Evolutionary conservation across 1,140 invertebrate genomes (phyloP).

Genomic region (Bombus breviceps): DNA sequence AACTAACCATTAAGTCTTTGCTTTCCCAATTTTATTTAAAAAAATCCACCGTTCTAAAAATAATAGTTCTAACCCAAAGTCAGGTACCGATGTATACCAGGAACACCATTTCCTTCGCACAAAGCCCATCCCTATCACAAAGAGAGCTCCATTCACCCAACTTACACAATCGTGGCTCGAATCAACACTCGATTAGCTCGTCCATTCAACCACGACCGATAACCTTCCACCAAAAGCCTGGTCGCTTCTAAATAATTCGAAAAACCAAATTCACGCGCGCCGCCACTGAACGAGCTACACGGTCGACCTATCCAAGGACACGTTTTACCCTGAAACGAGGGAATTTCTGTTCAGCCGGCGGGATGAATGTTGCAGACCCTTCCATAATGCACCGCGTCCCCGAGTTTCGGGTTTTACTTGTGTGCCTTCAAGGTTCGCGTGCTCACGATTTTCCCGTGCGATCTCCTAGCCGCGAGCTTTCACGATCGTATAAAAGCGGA

Average conservation of each 20-base stretch:
- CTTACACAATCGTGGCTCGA: neutral
- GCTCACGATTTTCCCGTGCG: neutral
- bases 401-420: neutral
- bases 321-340: neutral
- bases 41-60: too few species aligned
- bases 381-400: constrained; percentile 17
- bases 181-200: constrained; percentile 7
- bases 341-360: constrained; percentile 20
- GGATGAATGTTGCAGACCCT: constrained; percentile 27
- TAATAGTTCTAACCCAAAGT: neutral
- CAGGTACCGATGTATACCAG: neutral
- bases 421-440: too few species aligned
- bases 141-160: neutral
- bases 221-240: neutral
- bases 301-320: neutral
- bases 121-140: neutral
- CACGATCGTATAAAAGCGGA: neutral
- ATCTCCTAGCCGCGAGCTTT: neutral
- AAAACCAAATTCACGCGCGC: neutral
- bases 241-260: constrained; percentile 20
- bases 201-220: neutral
- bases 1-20: too few species aligned
- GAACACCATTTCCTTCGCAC: neutral
- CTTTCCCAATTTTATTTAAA: too few species aligned
- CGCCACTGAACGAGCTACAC: too few species aligned